phyloP scores from a whole-genome alignment of 2,113 vertebrate genomes.

The Malurus elegans region DNA sequence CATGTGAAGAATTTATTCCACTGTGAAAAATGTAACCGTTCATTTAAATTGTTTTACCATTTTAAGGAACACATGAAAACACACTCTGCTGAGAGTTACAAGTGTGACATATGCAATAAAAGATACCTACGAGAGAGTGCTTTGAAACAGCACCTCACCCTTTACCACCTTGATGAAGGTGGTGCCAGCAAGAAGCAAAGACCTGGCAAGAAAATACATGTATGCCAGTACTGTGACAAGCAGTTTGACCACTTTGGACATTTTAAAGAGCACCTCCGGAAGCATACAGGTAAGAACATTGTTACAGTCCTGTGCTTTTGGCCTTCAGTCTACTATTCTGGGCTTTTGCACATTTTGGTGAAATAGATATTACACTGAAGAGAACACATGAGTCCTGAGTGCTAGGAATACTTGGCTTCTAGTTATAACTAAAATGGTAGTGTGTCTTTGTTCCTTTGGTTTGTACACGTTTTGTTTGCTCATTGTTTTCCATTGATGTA shows the following conservation, averaged over 20 bases:
- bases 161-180: constrained; percentile 89
- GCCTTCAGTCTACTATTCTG: background rate
- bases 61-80: constrained; percentile 98
- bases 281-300: constrained; percentile 87
- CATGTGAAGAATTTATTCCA: constrained; percentile 93
- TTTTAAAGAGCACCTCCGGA: constrained; percentile 96
- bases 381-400: background rate
- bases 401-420: background rate
- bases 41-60: constrained; percentile 97
- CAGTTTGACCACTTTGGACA: constrained; percentile 98
- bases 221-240: constrained; percentile 96
- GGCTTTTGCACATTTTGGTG: background rate
- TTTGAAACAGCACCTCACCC: constrained; percentile 92
- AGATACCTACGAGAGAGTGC: constrained; percentile 94
- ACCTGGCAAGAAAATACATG: constrained; percentile 91
- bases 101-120: constrained; percentile 92
- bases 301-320: background rate
- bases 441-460: background rate
- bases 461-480: background rate
- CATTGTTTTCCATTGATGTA: background rate
- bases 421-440: background rate
- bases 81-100: constrained; percentile 87
- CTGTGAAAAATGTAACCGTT: constrained; percentile 94
- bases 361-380: background rate
- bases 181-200: constrained; percentile 86